Evolutionary conservation across 2,113 vertebrate genomes (phyloP), one percentile per base, ranked within the genome.

Genomic region (Alligator sinensis): DNA sequence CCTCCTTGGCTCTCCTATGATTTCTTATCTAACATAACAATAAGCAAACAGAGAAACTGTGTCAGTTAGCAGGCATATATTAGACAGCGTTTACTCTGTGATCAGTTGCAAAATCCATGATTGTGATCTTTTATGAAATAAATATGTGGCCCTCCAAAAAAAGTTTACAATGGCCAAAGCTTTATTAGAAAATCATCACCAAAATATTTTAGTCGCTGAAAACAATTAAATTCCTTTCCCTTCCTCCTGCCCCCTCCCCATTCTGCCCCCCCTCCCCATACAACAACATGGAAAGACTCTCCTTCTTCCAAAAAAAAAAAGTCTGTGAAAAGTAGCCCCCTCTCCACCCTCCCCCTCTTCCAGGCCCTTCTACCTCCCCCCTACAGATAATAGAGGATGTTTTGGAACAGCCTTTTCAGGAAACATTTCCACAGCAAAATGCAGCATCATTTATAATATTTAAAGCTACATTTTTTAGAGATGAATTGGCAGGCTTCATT

Each of bases 401-500:
- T 96, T 97, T 97, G 94, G 97, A 95, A 90, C 91, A 82, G 94
- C 96, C 94, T 96, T 98, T 97, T 97, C 96, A 97, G 96, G 97
- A 98, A 97, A 95, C 61, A 68, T 95, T 94, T 98, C 97, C 96
- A 86, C 92, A 97, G 97, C 95, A 97, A 96, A 94, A 91, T 89
- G 97, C 97, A 97, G 97, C 96, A 94, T 96, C 97, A 92, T 97
- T 95, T 97, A 98, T 97, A 97, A 97, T 97, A 95, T 90, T 96
- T 97, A 84, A 98, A 96, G 96, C 95, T 97, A 95, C 90, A 95
- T 97, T 97, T 98, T 98, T 98, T 98, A 90, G 97, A 97, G 98
- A 98, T 97, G 93, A 97, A 97, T 98, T 99, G 99, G 98, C 98
- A 98, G 98, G 98, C 98, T 95, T 79, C 61, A 63, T 93, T 84